Evolutionary conservation across 2,797 vertebrate species (phyloP).

Genomic region (Sphenopsis melanotis): DNA sequence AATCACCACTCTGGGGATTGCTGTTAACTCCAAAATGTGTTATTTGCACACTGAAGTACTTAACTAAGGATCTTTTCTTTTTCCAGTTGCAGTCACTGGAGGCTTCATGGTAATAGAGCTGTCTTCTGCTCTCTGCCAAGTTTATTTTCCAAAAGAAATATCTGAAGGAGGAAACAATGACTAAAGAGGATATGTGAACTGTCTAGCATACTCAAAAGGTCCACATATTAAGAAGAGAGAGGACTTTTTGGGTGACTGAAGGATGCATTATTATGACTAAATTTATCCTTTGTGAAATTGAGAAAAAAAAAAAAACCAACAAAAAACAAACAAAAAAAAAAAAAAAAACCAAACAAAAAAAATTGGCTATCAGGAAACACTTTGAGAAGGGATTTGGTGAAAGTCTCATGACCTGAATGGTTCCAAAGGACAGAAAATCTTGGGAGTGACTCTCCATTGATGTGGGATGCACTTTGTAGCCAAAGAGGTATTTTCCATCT

Average conservation of each 20-base stretch:
- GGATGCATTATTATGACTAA: background rate
- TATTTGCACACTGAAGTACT: slow-evolving; percentile 37
- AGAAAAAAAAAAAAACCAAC: rapidly evolving
- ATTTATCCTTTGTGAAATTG: background rate
- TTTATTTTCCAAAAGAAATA: slow-evolving; percentile 59
- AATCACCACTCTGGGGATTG: background rate
- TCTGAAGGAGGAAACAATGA: slow-evolving; percentile 45
- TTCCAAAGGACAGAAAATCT: background rate
- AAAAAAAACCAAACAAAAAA: background rate
- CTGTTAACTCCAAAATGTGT: background rate
- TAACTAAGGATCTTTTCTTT: slow-evolving; percentile 27
- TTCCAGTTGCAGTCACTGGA: slow-evolving; percentile 46
- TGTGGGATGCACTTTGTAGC: background rate
- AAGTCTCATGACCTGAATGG: background rate
- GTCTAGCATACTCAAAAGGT: background rate
- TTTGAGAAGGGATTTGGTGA: background rate
- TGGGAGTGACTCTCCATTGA: background rate
- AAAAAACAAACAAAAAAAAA: too few species aligned
- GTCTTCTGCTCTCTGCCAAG: slow-evolving; percentile 38
- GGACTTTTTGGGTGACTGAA: background rate
- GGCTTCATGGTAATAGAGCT: slow-evolving; percentile 35
- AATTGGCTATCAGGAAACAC: background rate
- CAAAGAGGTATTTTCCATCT: background rate
- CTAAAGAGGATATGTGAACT: slow-evolving; percentile 38
- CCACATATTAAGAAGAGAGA: background rate